Percentiles rank a stretch among this genome's conserved stretches.
Evolutionary conservation across 2,888 invertebrate genomes (phyloP).

Genomic region (Trachelus troglodyta): DNA sequence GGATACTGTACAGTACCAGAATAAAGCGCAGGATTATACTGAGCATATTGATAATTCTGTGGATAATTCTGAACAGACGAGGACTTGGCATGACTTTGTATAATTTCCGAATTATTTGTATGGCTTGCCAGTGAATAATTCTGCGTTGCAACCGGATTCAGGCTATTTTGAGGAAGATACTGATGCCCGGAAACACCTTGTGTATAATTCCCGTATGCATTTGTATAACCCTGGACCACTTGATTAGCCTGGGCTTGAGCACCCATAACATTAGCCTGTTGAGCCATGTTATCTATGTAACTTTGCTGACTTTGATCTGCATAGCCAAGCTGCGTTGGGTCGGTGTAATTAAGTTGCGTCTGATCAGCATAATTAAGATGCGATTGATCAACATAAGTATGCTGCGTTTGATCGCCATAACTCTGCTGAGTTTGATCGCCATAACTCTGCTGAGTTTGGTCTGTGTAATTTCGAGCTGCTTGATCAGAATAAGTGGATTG

Average conservation of each 20-base stretch:
- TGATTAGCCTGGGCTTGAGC: conserved; percentile 31
- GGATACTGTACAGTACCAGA: conserved; percentile 37
- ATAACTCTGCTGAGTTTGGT: conserved; percentile 1
- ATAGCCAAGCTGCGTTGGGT: conserved; percentile 16
- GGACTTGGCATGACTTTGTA: conserved; percentile 56
- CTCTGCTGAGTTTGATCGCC: background rate
- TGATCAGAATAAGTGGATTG: conserved; percentile 36
- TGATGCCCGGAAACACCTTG: conserved; percentile 48
- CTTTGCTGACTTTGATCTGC: background rate
- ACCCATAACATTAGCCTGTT: background rate
- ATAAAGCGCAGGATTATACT: conserved; percentile 43
- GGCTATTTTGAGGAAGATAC: conserved; percentile 58
- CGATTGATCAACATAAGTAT: background rate
- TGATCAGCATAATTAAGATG: conserved; percentile 22
- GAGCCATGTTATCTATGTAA: background rate
- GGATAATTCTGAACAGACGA: conserved; percentile 13
- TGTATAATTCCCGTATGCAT: conserved; percentile 39
- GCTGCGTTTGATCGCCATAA: background rate
- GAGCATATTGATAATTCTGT: conserved; percentile 25
- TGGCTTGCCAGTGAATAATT: conserved; percentile 24
- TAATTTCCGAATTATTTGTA: conserved; percentile 47
- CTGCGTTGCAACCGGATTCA: conserved; percentile 49
- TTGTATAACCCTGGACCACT: conserved; percentile 38
- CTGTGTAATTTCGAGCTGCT: background rate
- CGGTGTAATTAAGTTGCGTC: conserved; percentile 33